Conservation (phyloP, 2,113 vertebrate species). For the Saguinus midas region DNA sequence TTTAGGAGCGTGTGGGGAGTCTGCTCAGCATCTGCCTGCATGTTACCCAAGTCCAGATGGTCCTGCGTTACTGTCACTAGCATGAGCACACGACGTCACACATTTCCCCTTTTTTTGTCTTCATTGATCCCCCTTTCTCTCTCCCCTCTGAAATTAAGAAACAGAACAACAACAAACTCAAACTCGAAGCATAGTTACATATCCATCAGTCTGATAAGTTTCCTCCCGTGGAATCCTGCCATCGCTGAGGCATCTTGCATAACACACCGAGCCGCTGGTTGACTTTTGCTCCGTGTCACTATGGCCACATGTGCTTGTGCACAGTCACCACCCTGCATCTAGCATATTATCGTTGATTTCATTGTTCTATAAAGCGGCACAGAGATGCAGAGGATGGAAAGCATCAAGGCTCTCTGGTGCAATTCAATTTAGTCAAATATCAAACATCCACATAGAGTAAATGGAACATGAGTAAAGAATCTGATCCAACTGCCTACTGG, state of each 20-base stretch:
- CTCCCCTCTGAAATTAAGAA: slow-evolving; percentile 67
- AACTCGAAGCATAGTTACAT: not conserved
- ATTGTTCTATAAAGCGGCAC: slow-evolving; percentile 82
- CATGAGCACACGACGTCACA: slow-evolving; percentile 69
- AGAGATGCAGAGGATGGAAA: slow-evolving; percentile 80
- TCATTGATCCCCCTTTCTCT: slow-evolving; percentile 71
- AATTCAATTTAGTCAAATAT: slow-evolving; percentile 87
- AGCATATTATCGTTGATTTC: slow-evolving; percentile 79
- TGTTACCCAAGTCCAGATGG: slow-evolving; percentile 79
- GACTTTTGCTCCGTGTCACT: slow-evolving; percentile 70
- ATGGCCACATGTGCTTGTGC: slow-evolving; percentile 75
- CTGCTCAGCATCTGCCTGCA: slow-evolving; percentile 42
- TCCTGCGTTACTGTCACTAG: slow-evolving; percentile 69
- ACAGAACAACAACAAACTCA: slow-evolving; percentile 52
- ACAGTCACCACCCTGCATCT: slow-evolving; percentile 69
- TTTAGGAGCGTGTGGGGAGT: slow-evolving; percentile 75
- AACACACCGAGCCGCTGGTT: slow-evolving; percentile 76
- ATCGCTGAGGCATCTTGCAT: slow-evolving; percentile 58
- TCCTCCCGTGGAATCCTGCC: slow-evolving; percentile 75
- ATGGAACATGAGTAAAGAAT: slow-evolving; percentile 82
- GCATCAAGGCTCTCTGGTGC: slow-evolving; percentile 77
- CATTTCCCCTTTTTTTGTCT: slow-evolving; percentile 65
- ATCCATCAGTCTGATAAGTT: slow-evolving; percentile 37
- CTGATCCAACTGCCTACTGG: slow-evolving; percentile 85
- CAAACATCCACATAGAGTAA: slow-evolving; percentile 79